A percentile compares a stretch with the other conserved stretches of the same genome.
phyloP scores from a whole-genome alignment of 2,113 vertebrate genomes.

The Oryzias curvinotus region DNA sequence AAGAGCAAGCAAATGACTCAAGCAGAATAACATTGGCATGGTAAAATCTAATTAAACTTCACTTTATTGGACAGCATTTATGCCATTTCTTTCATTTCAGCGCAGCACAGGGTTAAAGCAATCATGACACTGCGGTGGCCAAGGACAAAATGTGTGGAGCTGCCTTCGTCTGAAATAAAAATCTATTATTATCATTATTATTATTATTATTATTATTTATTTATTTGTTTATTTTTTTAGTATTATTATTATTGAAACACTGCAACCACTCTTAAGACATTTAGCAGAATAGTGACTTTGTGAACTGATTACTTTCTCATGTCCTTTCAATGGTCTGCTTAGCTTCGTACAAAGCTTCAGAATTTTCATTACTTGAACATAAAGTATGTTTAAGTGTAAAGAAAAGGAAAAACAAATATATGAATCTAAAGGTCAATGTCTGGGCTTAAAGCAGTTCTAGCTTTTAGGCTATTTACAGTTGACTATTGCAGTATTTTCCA shows the following conservation, averaged over 20 bases:
- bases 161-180: too few relatives aligned
- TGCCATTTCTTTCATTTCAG: conserved; percentile 27
- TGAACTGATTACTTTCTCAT: conserved; percentile 49
- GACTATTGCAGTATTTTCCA: not conserved
- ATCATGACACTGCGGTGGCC: conserved; percentile 5
- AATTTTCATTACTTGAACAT: conserved; percentile 40
- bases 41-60: conserved; percentile 29
- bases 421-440: conserved; percentile 3
- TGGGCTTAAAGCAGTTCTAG: not conserved
- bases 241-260: too few relatives aligned
- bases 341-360: conserved; percentile 34
- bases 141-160: conserved; percentile 12
- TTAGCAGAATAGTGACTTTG: conserved; percentile 33
- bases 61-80: conserved; percentile 33
- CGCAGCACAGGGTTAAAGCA: conserved; percentile 4
- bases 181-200: too few relatives aligned
- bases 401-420: not conserved
- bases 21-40: conserved; percentile 27
- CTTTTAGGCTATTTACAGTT: conserved; percentile 9
- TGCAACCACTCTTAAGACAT: conserved; percentile 28
- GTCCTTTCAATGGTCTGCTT: conserved; percentile 40
- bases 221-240: too few relatives aligned
- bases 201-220: too few relatives aligned
- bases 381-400: conserved; percentile 35
- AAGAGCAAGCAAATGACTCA: conserved; percentile 18